phyloP scores from a whole-genome alignment of 2,113 vertebrate genomes.

The Vidua macroura region DNA sequence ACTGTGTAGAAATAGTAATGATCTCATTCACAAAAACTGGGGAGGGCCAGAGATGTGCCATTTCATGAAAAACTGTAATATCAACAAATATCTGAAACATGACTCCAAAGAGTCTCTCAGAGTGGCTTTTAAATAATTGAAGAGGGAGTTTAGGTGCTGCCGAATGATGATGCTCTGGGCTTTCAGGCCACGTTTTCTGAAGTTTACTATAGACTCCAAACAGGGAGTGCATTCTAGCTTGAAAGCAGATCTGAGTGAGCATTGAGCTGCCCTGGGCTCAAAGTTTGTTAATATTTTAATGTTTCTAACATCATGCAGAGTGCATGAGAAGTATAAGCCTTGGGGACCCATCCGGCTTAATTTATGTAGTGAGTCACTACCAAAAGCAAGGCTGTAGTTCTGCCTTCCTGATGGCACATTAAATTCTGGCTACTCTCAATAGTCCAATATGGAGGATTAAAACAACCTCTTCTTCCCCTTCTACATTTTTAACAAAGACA shows the following conservation, averaged over 20 bases:
- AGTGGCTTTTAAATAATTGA: conserved; percentile 29
- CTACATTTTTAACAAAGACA: conserved; percentile 16
- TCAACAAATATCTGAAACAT: background rate
- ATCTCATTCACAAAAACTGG: background rate
- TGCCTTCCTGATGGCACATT: background rate
- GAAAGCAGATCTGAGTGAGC: conserved; percentile 17
- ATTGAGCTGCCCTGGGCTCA: background rate
- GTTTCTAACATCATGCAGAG: conserved; percentile 12
- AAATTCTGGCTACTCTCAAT: background rate
- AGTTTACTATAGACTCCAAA: conserved; percentile 29
- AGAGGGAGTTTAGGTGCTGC: background rate
- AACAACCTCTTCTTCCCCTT: background rate
- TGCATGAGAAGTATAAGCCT: conserved; percentile 1
- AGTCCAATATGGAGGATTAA: background rate
- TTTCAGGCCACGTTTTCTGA: conserved; percentile 17
- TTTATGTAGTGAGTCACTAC: conserved; percentile 29
- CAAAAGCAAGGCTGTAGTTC: background rate
- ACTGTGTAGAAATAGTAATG: background rate
- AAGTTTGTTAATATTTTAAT: conserved; percentile 61
- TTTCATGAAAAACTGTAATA: background rate
- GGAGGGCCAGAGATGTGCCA: background rate
- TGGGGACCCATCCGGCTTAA: conserved; percentile 26
- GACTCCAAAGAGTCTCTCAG: background rate
- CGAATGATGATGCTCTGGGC: background rate
- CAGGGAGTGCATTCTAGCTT: conserved; percentile 7